Evolutionary conservation across 2,113 vertebrate species (phyloP).

Genomic region (Corapipo altera): DNA sequence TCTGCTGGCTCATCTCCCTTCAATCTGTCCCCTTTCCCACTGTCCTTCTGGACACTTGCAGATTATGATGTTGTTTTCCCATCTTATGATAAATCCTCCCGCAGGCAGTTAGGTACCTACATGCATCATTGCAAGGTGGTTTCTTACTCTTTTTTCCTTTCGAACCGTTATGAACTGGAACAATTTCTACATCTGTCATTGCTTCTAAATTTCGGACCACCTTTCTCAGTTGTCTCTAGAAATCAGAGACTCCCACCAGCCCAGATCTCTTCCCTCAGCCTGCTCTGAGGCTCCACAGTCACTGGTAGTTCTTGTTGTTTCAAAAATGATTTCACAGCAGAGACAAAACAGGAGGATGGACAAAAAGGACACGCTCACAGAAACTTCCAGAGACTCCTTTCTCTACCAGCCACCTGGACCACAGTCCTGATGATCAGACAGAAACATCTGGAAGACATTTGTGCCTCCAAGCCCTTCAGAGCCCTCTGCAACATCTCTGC

Average conservation of each 20-base stretch:
- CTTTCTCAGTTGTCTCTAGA: not conserved
- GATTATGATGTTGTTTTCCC: not conserved
- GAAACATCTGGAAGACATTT: not conserved
- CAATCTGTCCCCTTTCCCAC: not conserved
- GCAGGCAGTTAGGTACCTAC: not conserved
- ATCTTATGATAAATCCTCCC: not conserved
- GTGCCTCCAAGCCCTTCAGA: not conserved
- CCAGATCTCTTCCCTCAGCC: not conserved
- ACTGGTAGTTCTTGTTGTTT: not conserved
- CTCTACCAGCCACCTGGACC: not conserved
- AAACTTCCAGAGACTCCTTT: not conserved
- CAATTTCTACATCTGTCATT: not conserved
- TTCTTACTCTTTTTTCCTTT: not conserved
- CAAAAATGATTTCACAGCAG: not conserved
- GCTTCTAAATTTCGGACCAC: not conserved
- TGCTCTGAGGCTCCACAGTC: not conserved
- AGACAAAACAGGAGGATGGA: not conserved
- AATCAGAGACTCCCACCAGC: not conserved
- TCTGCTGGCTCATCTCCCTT: not conserved
- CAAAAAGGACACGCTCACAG: not conserved
- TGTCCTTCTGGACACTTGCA: not conserved
- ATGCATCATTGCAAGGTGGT: not conserved
- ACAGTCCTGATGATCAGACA: not conserved
- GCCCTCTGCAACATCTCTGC: not conserved
- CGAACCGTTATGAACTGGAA: not conserved